phyloP scores from a whole-genome alignment of 1,140 invertebrate genomes.

The Drosophila obscura region DNA sequence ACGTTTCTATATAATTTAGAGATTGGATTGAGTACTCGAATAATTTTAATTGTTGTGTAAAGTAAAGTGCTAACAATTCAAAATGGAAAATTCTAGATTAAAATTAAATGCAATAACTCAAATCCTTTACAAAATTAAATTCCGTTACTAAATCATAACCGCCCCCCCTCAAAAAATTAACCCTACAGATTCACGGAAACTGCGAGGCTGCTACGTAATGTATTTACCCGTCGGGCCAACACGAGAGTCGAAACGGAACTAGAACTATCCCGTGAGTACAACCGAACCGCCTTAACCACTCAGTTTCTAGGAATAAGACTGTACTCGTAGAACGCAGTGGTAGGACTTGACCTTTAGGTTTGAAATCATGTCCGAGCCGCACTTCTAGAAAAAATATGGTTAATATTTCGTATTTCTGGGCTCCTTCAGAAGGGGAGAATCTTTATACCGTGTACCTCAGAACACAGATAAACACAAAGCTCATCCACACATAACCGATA shows the following conservation, averaged over 20 bases:
- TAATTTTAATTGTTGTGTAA: conserved; percentile 20
- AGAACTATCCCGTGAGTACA: conserved; percentile 95
- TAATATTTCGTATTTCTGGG: not conserved
- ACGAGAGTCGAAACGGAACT: conserved; percentile 92
- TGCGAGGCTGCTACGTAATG: conserved; percentile 95
- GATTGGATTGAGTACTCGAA: conserved; percentile 16
- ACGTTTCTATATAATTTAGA: conserved; percentile 8
- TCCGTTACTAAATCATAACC: conserved; percentile 55
- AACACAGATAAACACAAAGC: conserved; percentile 5
- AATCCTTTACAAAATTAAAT: conserved; percentile 20
- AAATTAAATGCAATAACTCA: conserved; percentile 6
- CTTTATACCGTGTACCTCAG: not conserved
- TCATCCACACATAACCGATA: conserved; percentile 31
- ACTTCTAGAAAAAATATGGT: not conserved
- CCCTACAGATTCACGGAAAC: conserved; percentile 96
- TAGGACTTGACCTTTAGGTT: conserved; percentile 46
- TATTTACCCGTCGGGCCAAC: conserved; percentile 92
- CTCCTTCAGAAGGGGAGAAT: conserved; percentile 12
- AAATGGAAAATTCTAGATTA: conserved; percentile 58
- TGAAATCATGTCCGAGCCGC: not conserved
- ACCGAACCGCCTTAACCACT: conserved; percentile 16
- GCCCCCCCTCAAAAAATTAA: conserved; percentile 58
- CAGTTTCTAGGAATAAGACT: conserved; percentile 33
- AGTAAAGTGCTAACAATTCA: conserved; percentile 76
- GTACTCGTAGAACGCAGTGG: conserved; percentile 11